Percentiles rank a stretch among this genome's conserved stretches.
Conservation (phyloP, 1,140 invertebrate genomes). For the Rhyacophila brunnea region DNA sequence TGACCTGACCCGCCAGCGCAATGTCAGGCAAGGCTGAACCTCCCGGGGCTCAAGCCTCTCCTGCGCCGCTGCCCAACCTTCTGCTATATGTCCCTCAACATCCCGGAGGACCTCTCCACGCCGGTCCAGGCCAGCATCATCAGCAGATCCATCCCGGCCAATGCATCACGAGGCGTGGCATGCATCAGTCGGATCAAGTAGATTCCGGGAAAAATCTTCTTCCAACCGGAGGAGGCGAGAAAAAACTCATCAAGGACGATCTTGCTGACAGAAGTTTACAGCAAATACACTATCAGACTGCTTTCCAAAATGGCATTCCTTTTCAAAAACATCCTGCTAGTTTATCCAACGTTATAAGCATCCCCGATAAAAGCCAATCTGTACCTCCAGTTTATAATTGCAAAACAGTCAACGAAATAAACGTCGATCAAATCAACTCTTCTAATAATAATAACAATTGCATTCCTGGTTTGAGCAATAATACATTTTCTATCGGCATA, state of each 20-base stretch:
- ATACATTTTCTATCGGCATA: slow-evolving; percentile 22
- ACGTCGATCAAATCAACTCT: neutral
- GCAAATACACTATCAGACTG: slow-evolving; percentile 24
- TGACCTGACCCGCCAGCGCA: neutral
- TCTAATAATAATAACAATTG: slow-evolving; percentile 9
- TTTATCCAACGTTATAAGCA: slow-evolving; percentile 7
- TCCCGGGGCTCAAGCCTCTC: slow-evolving; percentile 12
- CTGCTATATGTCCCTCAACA: slow-evolving; percentile 27
- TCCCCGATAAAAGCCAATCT: slow-evolving; percentile 8
- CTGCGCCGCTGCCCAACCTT: slow-evolving; percentile 20
- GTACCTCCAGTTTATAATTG: slow-evolving; percentile 17
- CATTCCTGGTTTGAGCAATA: slow-evolving; percentile 17
- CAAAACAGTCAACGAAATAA: slow-evolving; percentile 14
- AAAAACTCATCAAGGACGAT: slow-evolving; percentile 15
- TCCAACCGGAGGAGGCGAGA: neutral
- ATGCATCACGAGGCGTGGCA: too few relatives aligned
- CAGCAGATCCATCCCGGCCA: slow-evolving; percentile 3
- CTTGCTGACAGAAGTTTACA: slow-evolving; percentile 5
- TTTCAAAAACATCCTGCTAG: slow-evolving; percentile 19
- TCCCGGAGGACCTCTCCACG: neutral
- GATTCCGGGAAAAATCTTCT: slow-evolving; percentile 2
- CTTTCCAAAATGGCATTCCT: slow-evolving; percentile 24
- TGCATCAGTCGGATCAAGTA: neutral
- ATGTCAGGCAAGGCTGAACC: slow-evolving; percentile 30
- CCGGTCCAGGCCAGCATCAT: neutral